Evolutionary conservation across 2,113 vertebrate genomes (phyloP), one percentile per base, ranked within the genome.

Genomic region (Ophthalmolycus amberensis): DNA sequence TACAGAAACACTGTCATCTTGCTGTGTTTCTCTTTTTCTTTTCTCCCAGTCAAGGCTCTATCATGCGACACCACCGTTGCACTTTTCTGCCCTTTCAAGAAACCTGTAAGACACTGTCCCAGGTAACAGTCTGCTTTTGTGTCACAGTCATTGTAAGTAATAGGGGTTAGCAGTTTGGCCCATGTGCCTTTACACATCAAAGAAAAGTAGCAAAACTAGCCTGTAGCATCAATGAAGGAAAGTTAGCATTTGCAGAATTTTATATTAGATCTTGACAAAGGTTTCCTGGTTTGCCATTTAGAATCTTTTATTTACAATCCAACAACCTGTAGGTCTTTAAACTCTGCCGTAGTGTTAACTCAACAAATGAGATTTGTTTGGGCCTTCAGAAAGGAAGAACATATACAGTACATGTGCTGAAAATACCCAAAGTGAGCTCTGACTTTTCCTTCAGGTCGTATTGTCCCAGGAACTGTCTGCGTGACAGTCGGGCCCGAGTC

Each of bases 1-100:
- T 42, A 34, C 37, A 40, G 20, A 74, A 64, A 59, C 16, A 42
- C 25, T 25, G 9, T 70, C 0, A 50, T 52, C 66, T 56, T 85
- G 70, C 1, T 46, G 64, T 87, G 74, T 1, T 14, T 29, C 82
- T 88, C 10, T 40, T 85, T 88, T 74, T 79, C 59, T 75, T 79
- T 72, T 69, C 79, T 77, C 72, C 86, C 80, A 99, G 98, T 99
- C 68, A 98, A 98, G 88, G 96, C 97, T 69, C 86, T 99, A 27
- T 96, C 93, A n/a, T 99, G 98, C 91, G 97, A 98, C 89, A 98
- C 97, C 76, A 98, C 96, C 0, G 98, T 97, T 82, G 96, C 97
- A 27, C 93, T 97, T 5, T 93, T 97, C 54, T 99, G 98, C 73
- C 97, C 98, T 3, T 99, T 97, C 93, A 97, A 96, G 88, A 97